A percentile compares a stretch with the other conserved stretches of the same genome.
Evolutionary conservation across 1,140 invertebrate species (phyloP).

Genomic region (Pseudomyrmex sp.): DNA sequence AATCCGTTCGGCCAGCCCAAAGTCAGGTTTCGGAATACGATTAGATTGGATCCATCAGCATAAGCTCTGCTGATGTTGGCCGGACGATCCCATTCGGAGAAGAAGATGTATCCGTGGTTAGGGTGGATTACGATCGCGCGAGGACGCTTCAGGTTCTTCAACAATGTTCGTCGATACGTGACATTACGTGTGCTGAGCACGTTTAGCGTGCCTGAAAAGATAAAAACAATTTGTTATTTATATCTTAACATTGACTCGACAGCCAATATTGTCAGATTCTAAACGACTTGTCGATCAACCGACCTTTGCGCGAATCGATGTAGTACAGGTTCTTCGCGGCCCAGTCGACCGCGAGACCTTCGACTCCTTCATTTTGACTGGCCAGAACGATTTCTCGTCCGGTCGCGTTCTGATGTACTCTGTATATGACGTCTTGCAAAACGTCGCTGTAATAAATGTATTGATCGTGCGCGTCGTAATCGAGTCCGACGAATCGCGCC

Average conservation of each 20-base stretch:
- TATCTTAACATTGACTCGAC: too few relatives aligned
- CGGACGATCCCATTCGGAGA: constrained; percentile 98
- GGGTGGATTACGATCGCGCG: constrained; percentile 98
- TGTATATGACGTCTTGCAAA: constrained; percentile 97
- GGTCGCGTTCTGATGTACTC: constrained; percentile 95
- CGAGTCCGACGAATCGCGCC: constrained; percentile 98
- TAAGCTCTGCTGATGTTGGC: constrained; percentile 97
- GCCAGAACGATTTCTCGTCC: constrained; percentile 96
- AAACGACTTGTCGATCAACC: background rate
- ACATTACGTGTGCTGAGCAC: constrained; percentile 95
- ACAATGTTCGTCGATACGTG: constrained; percentile 92
- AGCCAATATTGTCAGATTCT: too few relatives aligned
- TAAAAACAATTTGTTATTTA: background rate
- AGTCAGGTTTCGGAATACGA: constrained; percentile 96
- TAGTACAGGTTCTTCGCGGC: constrained; percentile 99
- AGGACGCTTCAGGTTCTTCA: constrained; percentile 96
- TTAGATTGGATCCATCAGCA: constrained; percentile 93
- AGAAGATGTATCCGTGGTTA: constrained; percentile 96
- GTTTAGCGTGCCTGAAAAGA: constrained; percentile 90
- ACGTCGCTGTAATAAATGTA: constrained; percentile 99
- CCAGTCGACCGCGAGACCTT: constrained; percentile 99
- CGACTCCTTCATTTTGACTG: constrained; percentile 98
- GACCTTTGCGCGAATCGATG: constrained; percentile 97
- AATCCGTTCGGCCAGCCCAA: constrained; percentile 98
- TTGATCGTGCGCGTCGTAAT: constrained; percentile 96